Percentiles rank a stretch among this genome's conserved stretches.
Conservation (phyloP, 2,797 vertebrate genomes). For the Pteronotus mesoamericanus region DNA sequence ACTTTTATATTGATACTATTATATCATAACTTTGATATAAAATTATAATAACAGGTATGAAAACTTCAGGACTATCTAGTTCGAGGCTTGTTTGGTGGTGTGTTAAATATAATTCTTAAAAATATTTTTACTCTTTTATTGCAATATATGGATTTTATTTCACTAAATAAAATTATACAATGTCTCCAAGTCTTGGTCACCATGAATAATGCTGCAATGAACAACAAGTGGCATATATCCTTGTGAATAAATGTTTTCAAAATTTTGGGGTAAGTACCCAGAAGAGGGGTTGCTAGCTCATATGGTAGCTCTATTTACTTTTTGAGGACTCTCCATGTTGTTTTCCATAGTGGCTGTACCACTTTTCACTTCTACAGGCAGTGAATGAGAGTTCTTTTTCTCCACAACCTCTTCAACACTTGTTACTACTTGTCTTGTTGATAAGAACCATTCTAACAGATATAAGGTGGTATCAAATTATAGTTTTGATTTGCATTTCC, state of each 20-base stretch:
- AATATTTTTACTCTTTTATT: neutral
- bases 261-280: neutral
- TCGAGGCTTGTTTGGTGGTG: neutral
- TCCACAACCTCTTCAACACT: neutral
- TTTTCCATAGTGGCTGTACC: neutral
- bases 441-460: neutral
- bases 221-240: no score
- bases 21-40: neutral
- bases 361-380: neutral
- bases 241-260: neutral
- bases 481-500: neutral
- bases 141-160: neutral
- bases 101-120: neutral
- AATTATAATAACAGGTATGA: neutral
- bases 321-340: neutral
- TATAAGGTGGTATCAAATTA: neutral
- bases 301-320: neutral
- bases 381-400: neutral
- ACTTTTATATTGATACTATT: neutral
- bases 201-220: neutral
- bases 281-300: neutral
- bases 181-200: neutral
- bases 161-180: neutral
- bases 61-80: neutral
- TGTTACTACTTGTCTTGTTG: neutral